Base-by-base conservation (phyloP, 2,113 vertebrate species). In the Crotalus helleri region DNA sequence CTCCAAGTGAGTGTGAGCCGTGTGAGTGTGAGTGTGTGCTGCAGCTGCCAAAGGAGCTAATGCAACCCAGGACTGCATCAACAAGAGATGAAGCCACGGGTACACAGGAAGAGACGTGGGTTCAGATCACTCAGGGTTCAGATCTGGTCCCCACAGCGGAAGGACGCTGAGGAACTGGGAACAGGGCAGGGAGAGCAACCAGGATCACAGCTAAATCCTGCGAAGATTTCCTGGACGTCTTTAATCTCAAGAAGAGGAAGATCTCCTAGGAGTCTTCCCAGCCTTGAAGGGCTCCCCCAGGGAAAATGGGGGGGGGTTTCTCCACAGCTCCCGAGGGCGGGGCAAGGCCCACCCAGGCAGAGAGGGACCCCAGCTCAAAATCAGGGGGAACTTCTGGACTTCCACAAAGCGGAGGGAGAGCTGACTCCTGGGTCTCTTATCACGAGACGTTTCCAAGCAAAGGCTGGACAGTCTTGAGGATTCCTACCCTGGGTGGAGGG, bases 1-100 rank as follows among this genome's bases (percentile, higher is more conserved):
- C 17, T 39, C 33, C n/a, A 1, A 3, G 2, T 3, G n/a, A 6
- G 1, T 8, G 17, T 81, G 69, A 39, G 33, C 33, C 33, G 7
- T 51, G 49, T 51, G 8, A 81, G 33, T 33, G 17, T 39, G 69
- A 39, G 39, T 39, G 39, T 39, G 39, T 39, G 69, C 69, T 39
- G 69, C 69, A 81, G n/a, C n/a, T 17, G 69, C 33, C 69, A 39
- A 39, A 81, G 33, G 15, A 39, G 15, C 33, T 6, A 0, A 39
- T 8, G 6, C 69, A 8, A 81, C 39, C 69, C 33, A 19, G 33
- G 69, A n/a, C n/a, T 74, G 69, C n/a, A 19, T 39, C n/a, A 3
- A 19, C 13, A 0, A 0, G 69, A 8, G 33, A 3, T 5, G 1
- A 81, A 81, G 0, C 1, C 3, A 3, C 3, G 33, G 17, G n/a